These are phyloP conservation scores for Acronicta aceris DNA, from an alignment of 2,888 invertebrate species.

Conservation along the genomic window DNA sequence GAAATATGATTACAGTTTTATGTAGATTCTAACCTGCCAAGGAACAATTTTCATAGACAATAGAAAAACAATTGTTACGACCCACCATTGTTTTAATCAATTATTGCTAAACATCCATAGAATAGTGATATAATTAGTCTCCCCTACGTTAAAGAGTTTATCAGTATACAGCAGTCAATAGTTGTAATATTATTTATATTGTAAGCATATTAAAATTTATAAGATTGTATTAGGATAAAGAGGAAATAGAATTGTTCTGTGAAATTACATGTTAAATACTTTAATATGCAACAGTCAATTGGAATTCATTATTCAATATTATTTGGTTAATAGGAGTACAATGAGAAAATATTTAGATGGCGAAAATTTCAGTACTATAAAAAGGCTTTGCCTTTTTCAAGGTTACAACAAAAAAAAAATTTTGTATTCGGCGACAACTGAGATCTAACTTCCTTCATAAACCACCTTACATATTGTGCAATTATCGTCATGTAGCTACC, in stretches of 20 bases:
- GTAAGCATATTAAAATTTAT: slow-evolving; percentile 23
- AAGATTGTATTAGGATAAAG: not conserved
- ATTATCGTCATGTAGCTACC: too few relatives aligned
- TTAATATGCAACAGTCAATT: too few relatives aligned
- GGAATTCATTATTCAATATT: too few relatives aligned
- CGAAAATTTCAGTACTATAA: too few relatives aligned
- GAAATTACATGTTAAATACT: not conserved
- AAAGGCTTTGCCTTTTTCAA: too few relatives aligned
- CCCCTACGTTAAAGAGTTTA: slow-evolving; percentile 6
- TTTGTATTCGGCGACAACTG: not conserved
- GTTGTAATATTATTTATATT: slow-evolving; percentile 26
- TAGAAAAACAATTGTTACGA: too few relatives aligned
- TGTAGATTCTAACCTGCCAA: too few relatives aligned
- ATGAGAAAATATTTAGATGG: too few relatives aligned
- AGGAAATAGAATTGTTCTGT: slow-evolving; percentile 1
- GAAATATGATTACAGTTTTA: not conserved
- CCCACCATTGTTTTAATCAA: too few relatives aligned
- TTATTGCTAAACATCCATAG: slow-evolving; percentile 6
- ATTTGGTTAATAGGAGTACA: too few relatives aligned
- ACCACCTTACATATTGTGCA: not conserved
- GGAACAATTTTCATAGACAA: too few relatives aligned
- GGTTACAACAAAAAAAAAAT: too few relatives aligned
- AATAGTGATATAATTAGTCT: slow-evolving; percentile 17
- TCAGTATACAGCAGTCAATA: slow-evolving; percentile 10
- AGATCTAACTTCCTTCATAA: not conserved